Conservation (phyloP, 2,888 invertebrate species). For the Archips xylosteana region DNA sequence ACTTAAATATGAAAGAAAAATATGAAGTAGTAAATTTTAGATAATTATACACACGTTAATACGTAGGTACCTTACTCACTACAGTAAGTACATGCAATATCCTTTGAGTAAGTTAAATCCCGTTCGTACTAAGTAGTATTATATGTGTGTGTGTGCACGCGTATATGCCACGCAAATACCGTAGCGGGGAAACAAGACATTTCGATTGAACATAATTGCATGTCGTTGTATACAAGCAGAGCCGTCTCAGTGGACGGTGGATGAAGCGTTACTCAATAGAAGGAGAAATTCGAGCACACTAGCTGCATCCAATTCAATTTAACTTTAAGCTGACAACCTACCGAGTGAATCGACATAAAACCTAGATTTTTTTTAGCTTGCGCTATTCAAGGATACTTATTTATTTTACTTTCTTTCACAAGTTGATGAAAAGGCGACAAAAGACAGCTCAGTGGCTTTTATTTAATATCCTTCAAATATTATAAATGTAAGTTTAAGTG, state of each 20-base stretch:
- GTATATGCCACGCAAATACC: constrained; percentile 32
- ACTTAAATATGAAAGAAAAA: too few relatives aligned
- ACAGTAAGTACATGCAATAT: too few relatives aligned
- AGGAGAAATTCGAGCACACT: constrained; percentile 51
- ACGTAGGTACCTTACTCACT: too few relatives aligned
- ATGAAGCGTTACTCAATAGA: constrained; percentile 48
- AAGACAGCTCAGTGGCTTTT: too few relatives aligned
- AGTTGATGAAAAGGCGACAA: too few relatives aligned
- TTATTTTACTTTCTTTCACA: too few relatives aligned
- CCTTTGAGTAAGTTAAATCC: neutral
- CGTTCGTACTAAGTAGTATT: neutral
- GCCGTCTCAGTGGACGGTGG: constrained; percentile 38
- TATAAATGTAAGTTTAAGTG: too few relatives aligned
- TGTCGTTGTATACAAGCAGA: constrained; percentile 51
- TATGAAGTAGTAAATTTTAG: too few relatives aligned
- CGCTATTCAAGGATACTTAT: too few relatives aligned
- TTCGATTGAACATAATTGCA: constrained; percentile 52
- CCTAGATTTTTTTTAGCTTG: neutral
- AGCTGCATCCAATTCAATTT: constrained; percentile 30
- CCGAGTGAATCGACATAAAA: neutral
- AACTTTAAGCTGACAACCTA: constrained; percentile 18
- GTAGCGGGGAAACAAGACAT: constrained; percentile 49
- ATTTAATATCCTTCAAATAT: too few relatives aligned
- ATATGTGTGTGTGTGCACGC: neutral
- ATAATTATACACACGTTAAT: too few relatives aligned